Evolutionary conservation across 2,888 invertebrate genomes (phyloP), one percentile per base, ranked within the genome.

Genomic region (Calliopum simillimum): DNA sequence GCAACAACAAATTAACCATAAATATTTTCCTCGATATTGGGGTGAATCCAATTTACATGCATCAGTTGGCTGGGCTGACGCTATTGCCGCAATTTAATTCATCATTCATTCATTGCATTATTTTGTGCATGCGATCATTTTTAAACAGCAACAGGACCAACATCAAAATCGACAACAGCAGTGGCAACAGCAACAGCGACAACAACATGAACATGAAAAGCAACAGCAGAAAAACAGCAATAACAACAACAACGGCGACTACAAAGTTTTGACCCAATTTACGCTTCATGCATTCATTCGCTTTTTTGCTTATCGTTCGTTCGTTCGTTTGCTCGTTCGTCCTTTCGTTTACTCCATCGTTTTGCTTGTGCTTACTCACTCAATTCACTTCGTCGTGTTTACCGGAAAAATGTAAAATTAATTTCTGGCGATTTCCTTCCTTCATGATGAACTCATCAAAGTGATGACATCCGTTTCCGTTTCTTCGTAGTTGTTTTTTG

Each of bases 341-440:
- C 23, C 46, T 12, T 46, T 61, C 61, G 13, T 12, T 33, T 8
- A 12, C 14, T 41, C 4, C 14, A 4, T 58, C 41, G n/a, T 13
- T 21, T 41, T 13, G 4, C 23, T 14, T 25, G 21, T 43, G 16
- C 41, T 59, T n/a, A 19, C 16, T 8, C 59, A 43, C 59, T 16
- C 59, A 59, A 63, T 63, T 25, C 51, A 64, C 19, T 56, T 55
- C 53, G 33, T 33, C 13, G 46, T 56, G 44, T 58, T 33, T 70
- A 72, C 71, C 71, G 73, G 73, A 72, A 75, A 77, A 76, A 72
- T 76, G 68, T 72, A 75, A 78, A 78, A 78, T 76, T 76, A 77
- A 78, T 78, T 77, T 78, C 75, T 71, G 74, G 75, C 75, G 75
- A 74, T 77, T 78, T 76, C 75, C 75, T 76, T 76, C 76, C 77